phyloP scores from a whole-genome alignment of 2,797 vertebrate species.

The Capromys pilorides region DNA sequence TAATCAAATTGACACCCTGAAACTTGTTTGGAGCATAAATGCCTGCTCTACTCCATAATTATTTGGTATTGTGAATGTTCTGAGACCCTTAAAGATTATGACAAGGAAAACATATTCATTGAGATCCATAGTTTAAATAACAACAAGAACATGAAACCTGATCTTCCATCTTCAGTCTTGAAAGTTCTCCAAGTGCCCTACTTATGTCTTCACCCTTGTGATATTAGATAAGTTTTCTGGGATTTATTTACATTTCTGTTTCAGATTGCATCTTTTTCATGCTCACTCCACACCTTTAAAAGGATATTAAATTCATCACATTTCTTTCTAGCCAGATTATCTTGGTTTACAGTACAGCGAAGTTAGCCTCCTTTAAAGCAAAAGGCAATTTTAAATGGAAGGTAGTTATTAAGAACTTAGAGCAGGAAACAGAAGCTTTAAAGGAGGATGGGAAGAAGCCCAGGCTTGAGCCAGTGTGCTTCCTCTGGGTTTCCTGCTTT shows the following conservation, averaged over 20 bases:
- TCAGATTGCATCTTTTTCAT: slow-evolving; percentile 53
- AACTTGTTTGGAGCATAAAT: slow-evolving; percentile 24
- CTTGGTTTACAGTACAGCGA: slow-evolving; percentile 44
- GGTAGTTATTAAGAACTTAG: slow-evolving; percentile 76
- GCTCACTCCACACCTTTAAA: slow-evolving; percentile 43
- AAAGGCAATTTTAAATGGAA: slow-evolving; percentile 66
- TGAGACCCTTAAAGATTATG: slow-evolving; percentile 22
- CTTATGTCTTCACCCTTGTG: background rate
- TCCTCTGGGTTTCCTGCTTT: slow-evolving; percentile 61
- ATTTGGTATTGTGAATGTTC: slow-evolving; percentile 4
- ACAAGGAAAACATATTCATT: background rate
- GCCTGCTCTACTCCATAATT: background rate
- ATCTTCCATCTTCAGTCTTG: slow-evolving; percentile 37
- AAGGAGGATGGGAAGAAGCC: slow-evolving; percentile 52
- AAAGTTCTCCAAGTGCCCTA: background rate
- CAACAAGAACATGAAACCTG: slow-evolving; percentile 41
- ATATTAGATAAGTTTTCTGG: slow-evolving; percentile 28
- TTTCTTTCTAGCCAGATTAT: slow-evolving; percentile 60
- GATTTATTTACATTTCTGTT: slow-evolving; percentile 59
- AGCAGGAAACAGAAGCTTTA: slow-evolving; percentile 70
- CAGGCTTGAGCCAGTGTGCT: slow-evolving; percentile 13
- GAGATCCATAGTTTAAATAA: slow-evolving; percentile 45
- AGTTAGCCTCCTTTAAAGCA: slow-evolving; percentile 66
- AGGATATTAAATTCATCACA: slow-evolving; percentile 61
- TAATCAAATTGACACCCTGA: slow-evolving; percentile 19